Evolutionary conservation across 1,140 invertebrate genomes (phyloP), one percentile per base, ranked within the genome.

Genomic region (Monochamus saltuarius): DNA sequence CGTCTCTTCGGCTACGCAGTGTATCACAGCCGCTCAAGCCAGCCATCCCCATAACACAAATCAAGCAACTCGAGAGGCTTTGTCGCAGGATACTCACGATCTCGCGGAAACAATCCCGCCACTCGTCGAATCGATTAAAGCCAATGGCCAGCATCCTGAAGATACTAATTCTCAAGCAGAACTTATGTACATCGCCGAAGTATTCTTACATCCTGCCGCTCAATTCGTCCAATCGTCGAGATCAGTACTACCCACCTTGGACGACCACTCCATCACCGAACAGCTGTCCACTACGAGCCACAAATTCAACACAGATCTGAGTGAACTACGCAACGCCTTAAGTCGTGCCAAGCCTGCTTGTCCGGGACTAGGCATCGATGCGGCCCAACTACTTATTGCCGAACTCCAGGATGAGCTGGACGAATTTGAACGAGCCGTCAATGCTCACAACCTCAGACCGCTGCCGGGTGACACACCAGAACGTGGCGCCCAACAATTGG

Each of bases 381-480:
- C 90, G 0, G 93, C 93, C 0, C 79, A 92, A 14, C 90, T 95
- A 62, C 80, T 93, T 14, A 89, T 98, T 29, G 80, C 84, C 3
- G 86, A 85, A 45, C 79, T 98, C 22, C 88, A 92, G 71, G 84
- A 85, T 39, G 94, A 98, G 70, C 77, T 98, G 0, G 80, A 88
- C 9, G 91, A 93, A 66, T 88, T 94, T 58, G 85, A 89, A 57
- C 82, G 84, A 61, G 88, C 91, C 0, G 88, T 91, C 0, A 77
- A 87, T 4, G 81, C 82, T 0, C 85, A 87, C 2, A 82, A 85
- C 38, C 77, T 98, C 13, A 81, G 84, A 63, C 92, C 94, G 0
- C 74, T 97, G 37, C 94, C 95, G 0, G 92, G 90, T 39, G 93
- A 97, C 77, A 92, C 89, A 4, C 80, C 85, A 22, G 93, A 96